phyloP scores from a whole-genome alignment of 2,113 vertebrate species.

The Rafetus swinhoei region DNA sequence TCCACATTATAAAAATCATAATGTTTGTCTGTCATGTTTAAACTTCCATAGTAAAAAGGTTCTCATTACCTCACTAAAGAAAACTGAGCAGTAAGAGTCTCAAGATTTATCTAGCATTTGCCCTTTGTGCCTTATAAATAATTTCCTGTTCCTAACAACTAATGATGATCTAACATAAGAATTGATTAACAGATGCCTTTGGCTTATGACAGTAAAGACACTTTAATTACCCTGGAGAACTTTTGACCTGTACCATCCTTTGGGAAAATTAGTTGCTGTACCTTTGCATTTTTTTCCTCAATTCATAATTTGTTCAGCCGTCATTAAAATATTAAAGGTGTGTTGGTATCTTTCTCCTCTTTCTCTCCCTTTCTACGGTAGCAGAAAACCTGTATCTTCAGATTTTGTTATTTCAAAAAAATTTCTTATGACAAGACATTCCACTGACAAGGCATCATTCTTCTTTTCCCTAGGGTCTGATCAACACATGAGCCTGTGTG shows the following conservation, averaged over 20 bases:
- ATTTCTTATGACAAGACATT: neutral
- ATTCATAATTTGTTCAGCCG: constrained; percentile 31
- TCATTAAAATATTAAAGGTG: constrained; percentile 1
- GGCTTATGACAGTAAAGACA: constrained; percentile 50
- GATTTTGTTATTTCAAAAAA: neutral
- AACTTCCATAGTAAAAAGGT: constrained; percentile 22
- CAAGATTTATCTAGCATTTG: constrained; percentile 38
- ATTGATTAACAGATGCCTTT: constrained; percentile 27
- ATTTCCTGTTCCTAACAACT: constrained; percentile 60
- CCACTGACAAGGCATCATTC: neutral
- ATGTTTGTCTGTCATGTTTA: constrained; percentile 45
- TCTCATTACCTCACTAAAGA: constrained; percentile 52
- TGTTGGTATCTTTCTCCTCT: neutral
- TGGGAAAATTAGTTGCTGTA: constrained; percentile 47
- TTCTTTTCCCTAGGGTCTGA: fast-evolving
- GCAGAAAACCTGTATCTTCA: neutral
- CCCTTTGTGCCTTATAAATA: constrained; percentile 44
- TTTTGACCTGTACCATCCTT: constrained; percentile 46
- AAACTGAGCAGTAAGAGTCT: constrained; percentile 27
- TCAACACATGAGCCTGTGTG: neutral
- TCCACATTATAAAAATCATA: constrained; percentile 7
- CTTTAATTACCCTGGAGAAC: constrained; percentile 58
- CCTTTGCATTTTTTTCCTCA: constrained; percentile 57
- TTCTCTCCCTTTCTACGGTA: neutral
- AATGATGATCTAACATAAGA: constrained; percentile 48